Evolutionary conservation across 2,888 invertebrate genomes (phyloP).

Genomic region (Oasisia sp.): DNA sequence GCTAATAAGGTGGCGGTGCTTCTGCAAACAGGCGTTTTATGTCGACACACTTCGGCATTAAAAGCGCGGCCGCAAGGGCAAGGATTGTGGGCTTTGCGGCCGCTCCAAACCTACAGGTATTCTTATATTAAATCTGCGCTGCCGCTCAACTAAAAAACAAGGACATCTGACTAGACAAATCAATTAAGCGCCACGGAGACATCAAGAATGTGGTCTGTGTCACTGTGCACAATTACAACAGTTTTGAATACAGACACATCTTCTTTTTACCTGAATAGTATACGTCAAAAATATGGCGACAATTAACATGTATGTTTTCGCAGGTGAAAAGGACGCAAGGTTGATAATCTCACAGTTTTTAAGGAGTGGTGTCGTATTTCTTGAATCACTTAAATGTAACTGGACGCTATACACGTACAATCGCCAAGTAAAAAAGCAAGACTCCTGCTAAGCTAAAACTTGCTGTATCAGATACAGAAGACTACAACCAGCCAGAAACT

Average conservation of each 20-base stretch:
- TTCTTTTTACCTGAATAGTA: not conserved
- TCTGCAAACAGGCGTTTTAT: not conserved
- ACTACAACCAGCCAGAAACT: not conserved
- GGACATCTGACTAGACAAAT: not conserved
- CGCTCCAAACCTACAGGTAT: not conserved
- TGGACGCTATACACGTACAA: not conserved
- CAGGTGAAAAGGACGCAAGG: not conserved
- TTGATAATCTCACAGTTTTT: not conserved
- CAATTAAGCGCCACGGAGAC: not conserved
- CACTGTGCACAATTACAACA: not conserved
- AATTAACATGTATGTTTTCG: not conserved
- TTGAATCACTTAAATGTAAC: not conserved
- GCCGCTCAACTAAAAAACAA: not conserved
- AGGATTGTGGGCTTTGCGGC: not conserved
- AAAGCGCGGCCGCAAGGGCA: not conserved
- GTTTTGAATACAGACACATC: not conserved
- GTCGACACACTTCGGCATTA: not conserved
- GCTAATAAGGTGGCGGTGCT: constrained; percentile 13
- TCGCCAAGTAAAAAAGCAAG: constrained; percentile 1
- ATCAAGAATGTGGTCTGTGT: not conserved
- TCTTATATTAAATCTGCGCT: constrained; percentile 8
- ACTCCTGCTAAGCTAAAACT: not conserved
- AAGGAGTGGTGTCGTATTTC: not conserved
- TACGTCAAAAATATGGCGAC: not conserved
- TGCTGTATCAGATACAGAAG: not conserved